phyloP scores from a whole-genome alignment of 2,113 vertebrate species.

The Porphyrio hochstetteri region DNA sequence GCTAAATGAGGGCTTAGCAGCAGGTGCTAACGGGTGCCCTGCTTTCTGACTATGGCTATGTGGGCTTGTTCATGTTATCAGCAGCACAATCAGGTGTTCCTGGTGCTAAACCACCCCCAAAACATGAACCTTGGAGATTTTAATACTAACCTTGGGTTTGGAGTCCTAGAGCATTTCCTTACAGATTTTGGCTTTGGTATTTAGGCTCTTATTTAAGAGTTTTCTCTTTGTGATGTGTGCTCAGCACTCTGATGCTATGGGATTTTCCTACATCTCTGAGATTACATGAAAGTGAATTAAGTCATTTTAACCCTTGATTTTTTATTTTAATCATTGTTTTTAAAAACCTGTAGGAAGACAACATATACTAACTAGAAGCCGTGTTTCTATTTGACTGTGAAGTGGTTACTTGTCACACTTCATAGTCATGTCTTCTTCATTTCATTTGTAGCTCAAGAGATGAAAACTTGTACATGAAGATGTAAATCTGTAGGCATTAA shows the following conservation, averaged over 20 bases:
- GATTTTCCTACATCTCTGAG: neutral
- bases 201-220: neutral
- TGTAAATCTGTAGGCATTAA: slow-evolving; percentile 32
- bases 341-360: neutral
- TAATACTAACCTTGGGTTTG: neutral
- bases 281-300: neutral
- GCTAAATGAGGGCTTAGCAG: neutral
- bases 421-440: neutral
- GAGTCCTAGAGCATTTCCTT: neutral
- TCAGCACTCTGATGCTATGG: neutral
- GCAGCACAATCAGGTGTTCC: neutral
- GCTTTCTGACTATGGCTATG: neutral
- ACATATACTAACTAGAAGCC: neutral
- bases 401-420: neutral
- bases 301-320: neutral
- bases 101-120: neutral
- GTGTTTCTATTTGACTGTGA: neutral
- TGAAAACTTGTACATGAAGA: neutral
- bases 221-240: neutral
- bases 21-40: neutral
- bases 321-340: slow-evolving; percentile 16
- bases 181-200: neutral
- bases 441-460: slow-evolving; percentile 28
- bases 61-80: neutral
- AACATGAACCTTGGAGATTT: neutral